Evolutionary conservation across 2,888 invertebrate species (phyloP).

Genomic region (Melolontha melolontha): DNA sequence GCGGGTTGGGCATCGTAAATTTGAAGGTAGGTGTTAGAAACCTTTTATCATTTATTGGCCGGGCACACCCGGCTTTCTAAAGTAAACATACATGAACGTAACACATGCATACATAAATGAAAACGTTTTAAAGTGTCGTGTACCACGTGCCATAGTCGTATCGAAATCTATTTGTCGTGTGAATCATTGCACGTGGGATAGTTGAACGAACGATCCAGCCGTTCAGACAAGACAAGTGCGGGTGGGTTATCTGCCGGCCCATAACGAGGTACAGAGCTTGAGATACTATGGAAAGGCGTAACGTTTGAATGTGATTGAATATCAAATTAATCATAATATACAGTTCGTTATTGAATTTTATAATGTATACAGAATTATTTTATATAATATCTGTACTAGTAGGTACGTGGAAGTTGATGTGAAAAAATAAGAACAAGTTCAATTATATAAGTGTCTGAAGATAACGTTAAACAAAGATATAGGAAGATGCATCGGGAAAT

Average conservation of each 20-base stretch:
- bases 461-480: too few species aligned
- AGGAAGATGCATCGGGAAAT: too few species aligned
- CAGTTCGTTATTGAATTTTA: neutral
- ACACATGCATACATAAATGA: slow-evolving; percentile 12
- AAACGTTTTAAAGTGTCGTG: slow-evolving; percentile 25
- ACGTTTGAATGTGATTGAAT: too few species aligned
- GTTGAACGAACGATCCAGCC: slow-evolving; percentile 21
- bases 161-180: slow-evolving; percentile 12
- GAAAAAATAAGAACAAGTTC: too few species aligned
- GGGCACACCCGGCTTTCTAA: slow-evolving; percentile 34
- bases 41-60: slow-evolving; percentile 36
- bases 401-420: too few species aligned
- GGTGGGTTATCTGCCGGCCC: slow-evolving; percentile 18
- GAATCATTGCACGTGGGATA: slow-evolving; percentile 33
- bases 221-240: slow-evolving; percentile 30
- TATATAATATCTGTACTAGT: too few species aligned
- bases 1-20: slow-evolving; percentile 24
- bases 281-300: neutral
- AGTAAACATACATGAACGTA: slow-evolving; percentile 4
- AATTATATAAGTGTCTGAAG: too few species aligned
- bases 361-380: too few species aligned
- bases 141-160: slow-evolving; percentile 19
- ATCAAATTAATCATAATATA: too few species aligned
- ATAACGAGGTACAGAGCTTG: neutral
- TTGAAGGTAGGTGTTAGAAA: slow-evolving; percentile 32